Evolutionary conservation across 37 sponge, comb jelly and placozoan genomes (phyloP), one percentile per base, ranked within the genome.

Genomic region (Geodia barretti): DNA sequence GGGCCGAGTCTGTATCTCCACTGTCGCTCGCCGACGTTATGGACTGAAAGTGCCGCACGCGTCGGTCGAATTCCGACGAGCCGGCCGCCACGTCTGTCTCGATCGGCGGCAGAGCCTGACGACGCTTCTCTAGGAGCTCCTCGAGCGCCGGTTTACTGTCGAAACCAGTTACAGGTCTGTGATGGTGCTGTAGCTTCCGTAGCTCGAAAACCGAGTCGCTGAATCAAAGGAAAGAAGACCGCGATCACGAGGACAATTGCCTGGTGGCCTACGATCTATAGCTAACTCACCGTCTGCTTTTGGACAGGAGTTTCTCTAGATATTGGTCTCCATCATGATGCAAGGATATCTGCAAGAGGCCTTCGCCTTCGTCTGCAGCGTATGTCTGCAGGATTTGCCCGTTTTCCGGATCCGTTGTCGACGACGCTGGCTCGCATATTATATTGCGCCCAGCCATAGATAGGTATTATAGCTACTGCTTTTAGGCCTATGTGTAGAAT

Each of bases 161-260:
- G 75, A 79, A 79, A 58, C 63, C 80, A 35, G 87, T 58, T 0
- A 86, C 87, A 4, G 87, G 80, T 20, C 32, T 80, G 65, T 84
- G 84, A 7, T 86, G 65, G 42, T 80, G 87, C 26, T 62, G 61
- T 30, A 86, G 66, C 66, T 79, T 79, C 7, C 87, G 73, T 3
- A 86, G 87, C 42, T 86, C 87, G 71, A 40, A 86, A 75, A 86
- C 79, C 4, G 54, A 29, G 11, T 86, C 87, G 43, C 87, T 86
- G 61, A 3, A 60, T 19, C 11, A 60, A 61, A 31, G 23, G 7
- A 73, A 23, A 64, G 7, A 64, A 23, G 65, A 7, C n/a, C n/a
- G n/a, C n/a, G n/a, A n/a, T n/a, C n/a, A n/a, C n/a, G n/a, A 58
- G 11, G 19, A 19, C 60, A 25, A 65, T 21, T 65, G 26, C 30